Base-by-base conservation (phyloP, 2,797 vertebrate species). In the Paratrypauchen microcephalus region DNA sequence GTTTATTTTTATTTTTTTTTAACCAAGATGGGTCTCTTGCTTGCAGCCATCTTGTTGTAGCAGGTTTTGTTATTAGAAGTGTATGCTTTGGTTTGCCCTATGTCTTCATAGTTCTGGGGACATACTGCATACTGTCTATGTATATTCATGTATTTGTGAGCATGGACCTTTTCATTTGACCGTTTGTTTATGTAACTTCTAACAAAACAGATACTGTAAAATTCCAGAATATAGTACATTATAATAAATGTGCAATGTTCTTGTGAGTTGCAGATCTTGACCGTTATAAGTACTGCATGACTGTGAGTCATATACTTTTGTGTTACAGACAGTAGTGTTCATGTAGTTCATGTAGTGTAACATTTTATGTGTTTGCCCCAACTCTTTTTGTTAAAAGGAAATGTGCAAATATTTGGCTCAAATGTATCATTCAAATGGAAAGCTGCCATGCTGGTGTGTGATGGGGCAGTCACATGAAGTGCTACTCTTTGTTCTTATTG, bases 41-140 rank as follows among this genome's bases (percentile, higher is more conserved):
- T 87, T 93, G 91, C 88, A 65, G 83, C 87, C 91, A 91, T 92
- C 84, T 90, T 90, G 86, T 75, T 72, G 80, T 70, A 68, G 76
- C 87, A 77, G 79, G 70, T 81, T 88, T 64, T 48, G 62, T 64
- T 85, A 83, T 86, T 86, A 86, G 63, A 87, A 79, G 74, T 87
- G 87, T 80, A 87, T 87, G 79, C 85, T 77, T 55, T 78, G 83
- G 68, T 84, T 79, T 62, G 71, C 80, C 78, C 80, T 86, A 85
- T 88, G 89, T 78, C 81, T 77, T 80, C 70, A 71, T 78, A 71
- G 61, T 47, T 75, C 39, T 9, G 55, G 68, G 78, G 81, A 63
- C 87, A 86, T 87, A 87, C 26, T n/a, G 50, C 30, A 55, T 80
- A 75, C 61, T 69, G 39, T 64, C 69, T 72, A 78, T 89, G 83